Percentiles rank a stretch among this genome's conserved stretches.
These are phyloP conservation scores for Nephrotoma flavescens DNA, from an alignment of 2,888 invertebrate species.

Conservation along the genomic window DNA sequence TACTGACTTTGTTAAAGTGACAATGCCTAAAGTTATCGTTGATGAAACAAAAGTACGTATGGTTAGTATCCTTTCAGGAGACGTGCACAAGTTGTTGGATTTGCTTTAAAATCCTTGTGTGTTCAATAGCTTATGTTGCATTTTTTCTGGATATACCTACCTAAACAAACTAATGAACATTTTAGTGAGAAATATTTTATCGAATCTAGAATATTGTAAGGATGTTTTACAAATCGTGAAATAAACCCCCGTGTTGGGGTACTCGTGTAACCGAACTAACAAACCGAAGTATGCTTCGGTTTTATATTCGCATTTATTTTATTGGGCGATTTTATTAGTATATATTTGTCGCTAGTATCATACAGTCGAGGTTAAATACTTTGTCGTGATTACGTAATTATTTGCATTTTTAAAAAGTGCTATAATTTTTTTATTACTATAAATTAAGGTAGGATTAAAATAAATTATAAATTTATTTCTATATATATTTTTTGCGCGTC, in stretches of 20 bases:
- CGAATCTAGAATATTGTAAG: too few relatives aligned
- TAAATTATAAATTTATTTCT: neutral
- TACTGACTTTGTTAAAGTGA: too few relatives aligned
- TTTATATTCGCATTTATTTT: neutral
- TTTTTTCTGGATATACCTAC: too few relatives aligned
- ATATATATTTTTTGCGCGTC: neutral
- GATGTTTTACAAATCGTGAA: neutral
- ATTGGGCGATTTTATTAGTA: neutral
- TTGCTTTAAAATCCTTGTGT: too few relatives aligned
- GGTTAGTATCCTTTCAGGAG: too few relatives aligned
- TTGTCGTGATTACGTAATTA: neutral
- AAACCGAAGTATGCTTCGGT: neutral
- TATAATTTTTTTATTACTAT: neutral
- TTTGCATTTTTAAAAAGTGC: neutral
- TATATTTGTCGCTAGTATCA: neutral
- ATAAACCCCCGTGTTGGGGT: neutral
- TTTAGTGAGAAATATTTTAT: too few relatives aligned
- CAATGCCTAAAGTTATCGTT: too few relatives aligned
- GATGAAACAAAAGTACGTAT: too few relatives aligned
- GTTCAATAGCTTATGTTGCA: too few relatives aligned
- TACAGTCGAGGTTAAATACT: neutral
- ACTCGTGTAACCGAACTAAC: neutral
- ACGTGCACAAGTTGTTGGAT: too few relatives aligned
- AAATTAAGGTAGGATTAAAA: neutral
- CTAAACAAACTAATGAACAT: too few relatives aligned